Base-by-base conservation (phyloP, 2,113 vertebrate species). In the Psephotus haematonotus region DNA sequence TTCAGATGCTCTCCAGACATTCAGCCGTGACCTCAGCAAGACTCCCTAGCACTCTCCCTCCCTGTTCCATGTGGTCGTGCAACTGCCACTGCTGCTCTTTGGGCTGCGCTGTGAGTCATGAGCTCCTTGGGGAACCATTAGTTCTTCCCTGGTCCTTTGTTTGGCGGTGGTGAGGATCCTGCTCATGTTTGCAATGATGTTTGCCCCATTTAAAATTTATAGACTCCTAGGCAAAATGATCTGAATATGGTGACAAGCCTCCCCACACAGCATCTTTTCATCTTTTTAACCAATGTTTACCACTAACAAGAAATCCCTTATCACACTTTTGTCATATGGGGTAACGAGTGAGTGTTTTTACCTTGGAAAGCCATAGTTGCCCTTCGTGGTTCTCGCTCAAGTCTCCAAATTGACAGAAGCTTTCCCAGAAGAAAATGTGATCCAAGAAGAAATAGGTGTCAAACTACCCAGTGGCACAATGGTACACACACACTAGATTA, bases 361-460 rank as follows among this genome's bases (percentile, higher is more conserved):
- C 63, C 59, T 87, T 24, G 35, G 77, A 75, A 88, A 90, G 68
- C 15, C 47, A 9, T 46, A 78, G 52, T 49, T 95, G 44, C n/a
- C 63, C 27, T 76, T 31, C 17, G 13, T 50, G 39, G 24, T 28
- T 94, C 15, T 50, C 37, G 88, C 60, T 64, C 85, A 92, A 82
- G 11, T 65, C 39, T 92, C 47, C 68, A 25, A 85, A 70, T 9
- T 2, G 1, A 88, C 68, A 82, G 35, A 83, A 92, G 5, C 49
- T 92, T 86, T 78, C 25, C 83, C 28, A 79, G 74, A 93, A 82
- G 49, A 44, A 91, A 88, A 53, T 20, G 62, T 44, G 62, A 96
- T 68, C 60, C 70, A 80, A 76, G 74, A 64, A 97, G 70, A 84
- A 97, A 95, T 94, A 88, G 49, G 29, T 92, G 33, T 90, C 84